Evolutionary conservation across 2,888 invertebrate species (phyloP).

Genomic region (Ophraella communa): DNA sequence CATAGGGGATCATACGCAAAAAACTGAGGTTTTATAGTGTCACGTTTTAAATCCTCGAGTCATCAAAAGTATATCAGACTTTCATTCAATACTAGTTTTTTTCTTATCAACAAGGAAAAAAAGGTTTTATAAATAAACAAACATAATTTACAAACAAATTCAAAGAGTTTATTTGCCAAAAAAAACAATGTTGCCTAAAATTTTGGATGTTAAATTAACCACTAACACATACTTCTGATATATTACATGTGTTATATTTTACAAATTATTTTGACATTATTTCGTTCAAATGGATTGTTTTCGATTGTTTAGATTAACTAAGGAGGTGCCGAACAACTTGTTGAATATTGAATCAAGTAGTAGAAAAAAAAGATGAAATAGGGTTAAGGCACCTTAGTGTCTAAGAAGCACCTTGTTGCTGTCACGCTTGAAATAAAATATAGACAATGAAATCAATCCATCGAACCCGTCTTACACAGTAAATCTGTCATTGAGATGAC

Average conservation of each 20-base stretch:
- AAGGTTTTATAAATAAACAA: constrained; percentile 28
- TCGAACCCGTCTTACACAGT: constrained; percentile 26
- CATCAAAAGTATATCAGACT: no score
- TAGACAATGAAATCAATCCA: constrained; percentile 20
- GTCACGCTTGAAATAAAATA: constrained; percentile 36
- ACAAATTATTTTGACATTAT: no score
- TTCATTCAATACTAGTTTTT: no score
- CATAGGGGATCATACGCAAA: no score
- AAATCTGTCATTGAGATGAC: constrained; percentile 1
- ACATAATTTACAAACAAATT: constrained; percentile 45
- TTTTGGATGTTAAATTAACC: constrained; percentile 13
- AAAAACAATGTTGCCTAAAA: constrained; percentile 36
- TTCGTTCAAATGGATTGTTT: constrained; percentile 20
- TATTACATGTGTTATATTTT: no score
- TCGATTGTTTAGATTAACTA: constrained; percentile 19
- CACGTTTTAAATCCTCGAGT: no score
- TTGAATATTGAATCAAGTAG: constrained; percentile 27
- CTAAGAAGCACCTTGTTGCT: constrained; percentile 36
- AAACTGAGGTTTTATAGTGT: no score
- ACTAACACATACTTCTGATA: no score
- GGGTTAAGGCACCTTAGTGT: constrained; percentile 43
- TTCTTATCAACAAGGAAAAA: no score
- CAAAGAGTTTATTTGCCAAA: constrained; percentile 47
- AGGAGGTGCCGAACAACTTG: constrained; percentile 38
- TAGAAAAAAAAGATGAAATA: no score